Evolutionary conservation across 2,113 vertebrate genomes (phyloP), one percentile per base, ranked within the genome.

Genomic region (Hippocampus comes): DNA sequence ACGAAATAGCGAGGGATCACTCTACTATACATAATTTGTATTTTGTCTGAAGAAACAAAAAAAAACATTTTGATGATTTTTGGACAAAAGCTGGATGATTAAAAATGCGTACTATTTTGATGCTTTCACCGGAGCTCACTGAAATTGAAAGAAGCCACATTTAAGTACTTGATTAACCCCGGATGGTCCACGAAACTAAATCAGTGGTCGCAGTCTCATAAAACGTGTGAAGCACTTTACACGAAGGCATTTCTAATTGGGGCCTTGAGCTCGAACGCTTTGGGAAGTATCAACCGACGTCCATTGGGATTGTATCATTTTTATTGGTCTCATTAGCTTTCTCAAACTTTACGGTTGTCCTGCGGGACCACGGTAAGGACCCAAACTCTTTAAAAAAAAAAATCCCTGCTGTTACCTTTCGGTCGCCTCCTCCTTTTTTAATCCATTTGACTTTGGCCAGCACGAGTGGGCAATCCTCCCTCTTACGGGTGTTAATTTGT

Each of bases 381-480:
- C 75, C 73, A 74, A 59, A 64, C 67, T 74, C 49, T 64, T n/a
- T n/a, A 23, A 30, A 3, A 30, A 30, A 30, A 38, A 6, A 55
- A 55, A 55, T 82, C 68, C 73, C 60, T 51, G 6, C 20, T 49
- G 34, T 38, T 63, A 4, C 68, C 60, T 86, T 38, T 51, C 66
- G 75, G 27, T 61, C 7, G 53, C 81, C 86, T 84, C 77, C 78
- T 72, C 48, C 25, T 91, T 61, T 61, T 48, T 89, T 90, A 88
- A 92, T 93, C 84, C 89, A 89, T 93, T 90, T 91, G 91, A 91
- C 88, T 91, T 92, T 92, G 90, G 86, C 79, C 69, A 25, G 72
- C 20, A 65, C 68, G 41, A 5, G 67, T 70, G 51, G 68, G 57
- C 63, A 27, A 12, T 57, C 38, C 17, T 67, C 49, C 21, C 57